Conservation (phyloP, 2,888 invertebrate species). For the Nasonovia ribisnigri region DNA sequence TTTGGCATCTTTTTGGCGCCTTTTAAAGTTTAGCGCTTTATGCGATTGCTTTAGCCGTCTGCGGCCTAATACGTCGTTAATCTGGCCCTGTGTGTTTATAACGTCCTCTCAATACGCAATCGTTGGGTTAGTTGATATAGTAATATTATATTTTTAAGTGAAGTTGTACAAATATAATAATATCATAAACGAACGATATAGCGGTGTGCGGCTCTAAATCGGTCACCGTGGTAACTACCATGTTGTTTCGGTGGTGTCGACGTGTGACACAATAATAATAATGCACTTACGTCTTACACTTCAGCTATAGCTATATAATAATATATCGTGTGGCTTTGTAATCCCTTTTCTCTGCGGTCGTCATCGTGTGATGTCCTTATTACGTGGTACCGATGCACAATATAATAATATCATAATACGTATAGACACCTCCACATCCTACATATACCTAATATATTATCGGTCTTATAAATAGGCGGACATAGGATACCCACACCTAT, state of each 20-base stretch:
- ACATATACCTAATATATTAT: background rate
- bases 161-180: no score
- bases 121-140: no score
- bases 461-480: background rate
- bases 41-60: no score
- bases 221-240: background rate
- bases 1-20: no score
- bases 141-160: no score
- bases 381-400: background rate
- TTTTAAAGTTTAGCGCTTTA: no score
- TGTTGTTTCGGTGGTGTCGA: background rate
- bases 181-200: no score
- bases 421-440: no score
- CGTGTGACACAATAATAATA: background rate
- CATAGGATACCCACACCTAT: background rate
- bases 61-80: no score
- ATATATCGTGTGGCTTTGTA: background rate
- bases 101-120: no score
- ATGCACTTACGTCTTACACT: background rate
- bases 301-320: no score
- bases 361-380: background rate
- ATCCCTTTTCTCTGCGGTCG: background rate
- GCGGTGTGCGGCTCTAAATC: background rate
- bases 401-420: background rate
- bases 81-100: no score